Conservation (phyloP, 2,113 vertebrate genomes). For the Podarcis muralis region DNA sequence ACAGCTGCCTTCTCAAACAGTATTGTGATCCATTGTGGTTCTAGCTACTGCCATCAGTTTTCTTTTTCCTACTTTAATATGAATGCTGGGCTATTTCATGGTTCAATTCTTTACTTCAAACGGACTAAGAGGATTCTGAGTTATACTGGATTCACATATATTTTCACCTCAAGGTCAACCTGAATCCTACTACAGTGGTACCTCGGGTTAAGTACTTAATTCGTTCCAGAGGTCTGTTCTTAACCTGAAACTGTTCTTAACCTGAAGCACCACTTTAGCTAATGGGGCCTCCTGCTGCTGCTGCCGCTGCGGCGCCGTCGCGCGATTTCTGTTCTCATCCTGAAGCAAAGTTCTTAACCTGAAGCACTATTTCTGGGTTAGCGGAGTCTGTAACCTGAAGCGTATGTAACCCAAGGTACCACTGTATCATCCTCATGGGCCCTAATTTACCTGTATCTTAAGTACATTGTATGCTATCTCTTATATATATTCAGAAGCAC, state of each 20-base stretch:
- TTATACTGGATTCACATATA: background rate
- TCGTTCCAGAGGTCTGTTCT: too few species aligned
- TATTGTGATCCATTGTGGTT: background rate
- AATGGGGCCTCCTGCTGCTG: too few species aligned
- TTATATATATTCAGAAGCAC: background rate
- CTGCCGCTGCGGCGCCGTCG: too few species aligned
- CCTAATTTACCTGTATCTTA: background rate
- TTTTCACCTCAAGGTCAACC: background rate
- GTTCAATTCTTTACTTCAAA: constrained; percentile 2
- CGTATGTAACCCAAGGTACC: too few species aligned
- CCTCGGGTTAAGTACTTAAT: too few species aligned
- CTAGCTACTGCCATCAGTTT: background rate
- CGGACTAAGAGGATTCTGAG: background rate
- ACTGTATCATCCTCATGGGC: background rate
- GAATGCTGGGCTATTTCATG: background rate
- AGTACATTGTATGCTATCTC: background rate
- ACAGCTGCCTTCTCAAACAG: constrained; percentile 7
- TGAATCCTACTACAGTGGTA: background rate
- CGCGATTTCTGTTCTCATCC: too few species aligned
- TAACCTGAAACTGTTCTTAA: too few species aligned
- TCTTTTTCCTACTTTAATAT: background rate
- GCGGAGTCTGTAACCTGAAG: too few species aligned
- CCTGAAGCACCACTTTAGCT: too few species aligned
- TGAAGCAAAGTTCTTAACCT: too few species aligned
- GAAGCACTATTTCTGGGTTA: too few species aligned